phyloP scores from a whole-genome alignment of 23 tunicate genomes.

The Ciona savignyi region DNA sequence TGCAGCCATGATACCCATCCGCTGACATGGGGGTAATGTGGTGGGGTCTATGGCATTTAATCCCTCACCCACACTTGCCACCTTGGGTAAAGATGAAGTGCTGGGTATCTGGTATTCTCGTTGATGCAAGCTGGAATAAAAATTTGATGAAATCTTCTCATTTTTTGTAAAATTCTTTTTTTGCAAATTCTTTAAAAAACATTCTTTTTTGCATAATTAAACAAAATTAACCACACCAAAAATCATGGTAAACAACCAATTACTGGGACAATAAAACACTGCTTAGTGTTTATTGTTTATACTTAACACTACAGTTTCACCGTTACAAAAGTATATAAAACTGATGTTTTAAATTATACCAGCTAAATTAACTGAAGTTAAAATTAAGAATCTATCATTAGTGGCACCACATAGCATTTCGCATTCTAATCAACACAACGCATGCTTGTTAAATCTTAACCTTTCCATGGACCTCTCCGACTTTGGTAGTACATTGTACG shows the following conservation, averaged over 20 bases:
- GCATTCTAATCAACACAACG: too few relatives aligned
- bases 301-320: too few relatives aligned
- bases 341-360: too few relatives aligned
- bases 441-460: background rate
- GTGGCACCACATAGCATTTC: too few relatives aligned
- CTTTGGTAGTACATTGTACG: background rate
- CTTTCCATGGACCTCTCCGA: background rate
- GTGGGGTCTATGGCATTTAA: slow-evolving; percentile 70
- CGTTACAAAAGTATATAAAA: too few relatives aligned
- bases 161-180: too few relatives aligned
- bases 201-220: background rate
- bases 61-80: slow-evolving; percentile 96
- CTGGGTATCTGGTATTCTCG: slow-evolving; percentile 89
- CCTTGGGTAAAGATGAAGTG: slow-evolving; percentile 86
- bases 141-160: background rate
- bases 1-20: slow-evolving; percentile 97
- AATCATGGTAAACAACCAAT: too few relatives aligned
- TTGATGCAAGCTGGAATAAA: slow-evolving; percentile 50
- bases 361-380: too few relatives aligned
- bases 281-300: too few relatives aligned
- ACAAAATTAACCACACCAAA: background rate
- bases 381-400: too few relatives aligned
- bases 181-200: too few relatives aligned
- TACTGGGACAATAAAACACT: too few relatives aligned
- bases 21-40: slow-evolving; percentile 83